Base-by-base conservation (phyloP, 1,140 invertebrate genomes). In the Zeugodacus cucurbitae region DNA sequence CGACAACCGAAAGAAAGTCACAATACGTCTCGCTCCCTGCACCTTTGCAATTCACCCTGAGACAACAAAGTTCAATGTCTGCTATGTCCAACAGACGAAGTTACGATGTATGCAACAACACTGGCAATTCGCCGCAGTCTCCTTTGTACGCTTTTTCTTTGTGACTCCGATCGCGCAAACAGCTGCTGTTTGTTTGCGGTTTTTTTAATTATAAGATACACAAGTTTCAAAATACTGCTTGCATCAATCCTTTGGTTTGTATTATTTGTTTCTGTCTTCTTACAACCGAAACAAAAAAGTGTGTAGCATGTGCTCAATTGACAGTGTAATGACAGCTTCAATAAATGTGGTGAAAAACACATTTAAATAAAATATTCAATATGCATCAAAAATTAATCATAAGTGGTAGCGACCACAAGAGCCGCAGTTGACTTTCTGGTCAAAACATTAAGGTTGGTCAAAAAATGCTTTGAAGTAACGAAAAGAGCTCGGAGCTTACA, bases 261-360 rank as follows among this genome's bases (percentile, higher is more conserved):
- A 78, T 44, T 82, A 2, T 54, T 82, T 44, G 44, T 34, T 48
- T 48, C 17, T 48, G 2, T 2, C 14, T 22, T 48, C 6, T 41
- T n/a, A 82, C 10, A 0, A 6, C 74, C 5, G n/a, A 41, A 41
- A 1, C 41, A 41, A 37, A 37, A 82, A 48, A 20, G 44, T 14
- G 10, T 26, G n/a, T 37, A 29, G 74, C 74, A 82, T 82, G 22
- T 82, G 74, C 41, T 26, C 41, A 82, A 82, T 82, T 82, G 74
- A 82, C 74, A 29, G 41, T 41, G 3, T 82, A 82, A 82, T 82
- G 44, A 48, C 70, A 44, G 74, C n/a, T 54, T 82, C n/a, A 48
- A 26, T 29, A 10, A 48, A 20, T 54, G 14, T 54, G 17, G 14
- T 54, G 14, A 54, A 54, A 54, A 10, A 54, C 48, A 54, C 17